These are phyloP conservation scores for Cataglyphis hispanica DNA, from an alignment of 1,140 invertebrate species.

Conservation along the genomic window DNA sequence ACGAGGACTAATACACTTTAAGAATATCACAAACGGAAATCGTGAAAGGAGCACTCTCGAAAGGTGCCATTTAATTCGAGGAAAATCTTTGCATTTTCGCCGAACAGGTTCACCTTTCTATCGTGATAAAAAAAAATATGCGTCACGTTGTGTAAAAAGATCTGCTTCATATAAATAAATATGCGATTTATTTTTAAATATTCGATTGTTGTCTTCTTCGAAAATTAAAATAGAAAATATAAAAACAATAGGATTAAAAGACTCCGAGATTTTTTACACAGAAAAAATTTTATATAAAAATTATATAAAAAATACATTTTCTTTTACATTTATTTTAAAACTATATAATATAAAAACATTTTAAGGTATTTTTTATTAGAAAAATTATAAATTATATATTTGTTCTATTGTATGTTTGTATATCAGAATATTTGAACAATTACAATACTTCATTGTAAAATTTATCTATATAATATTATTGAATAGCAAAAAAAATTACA, in stretches of 20 bases:
- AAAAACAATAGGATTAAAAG: neutral
- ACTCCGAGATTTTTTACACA: neutral
- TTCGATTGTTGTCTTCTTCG: neutral
- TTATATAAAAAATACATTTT: too few relatives aligned
- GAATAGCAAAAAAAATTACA: too few relatives aligned
- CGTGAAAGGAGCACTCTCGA: slow-evolving; percentile 51
- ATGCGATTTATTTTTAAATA: neutral
- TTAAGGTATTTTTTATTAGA: too few relatives aligned
- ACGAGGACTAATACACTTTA: slow-evolving; percentile 56
- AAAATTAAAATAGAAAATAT: neutral
- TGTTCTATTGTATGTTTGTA: too few relatives aligned
- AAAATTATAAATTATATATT: too few relatives aligned
- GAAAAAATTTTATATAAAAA: too few relatives aligned
- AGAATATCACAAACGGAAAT: slow-evolving; percentile 59
- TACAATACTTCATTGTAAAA: too few relatives aligned
- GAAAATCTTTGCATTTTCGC: slow-evolving; percentile 19
- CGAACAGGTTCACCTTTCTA: neutral
- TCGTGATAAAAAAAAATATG: neutral
- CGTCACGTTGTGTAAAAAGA: neutral
- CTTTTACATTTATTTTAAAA: too few relatives aligned
- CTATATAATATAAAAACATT: too few relatives aligned
- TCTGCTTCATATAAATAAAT: neutral
- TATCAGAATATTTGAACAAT: too few relatives aligned
- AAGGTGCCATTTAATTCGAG: slow-evolving; percentile 54
- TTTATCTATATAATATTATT: too few relatives aligned